These are phyloP conservation scores for Stercorarius parasiticus DNA, from an alignment of 2,113 vertebrate genomes.

Conservation along the genomic window DNA sequence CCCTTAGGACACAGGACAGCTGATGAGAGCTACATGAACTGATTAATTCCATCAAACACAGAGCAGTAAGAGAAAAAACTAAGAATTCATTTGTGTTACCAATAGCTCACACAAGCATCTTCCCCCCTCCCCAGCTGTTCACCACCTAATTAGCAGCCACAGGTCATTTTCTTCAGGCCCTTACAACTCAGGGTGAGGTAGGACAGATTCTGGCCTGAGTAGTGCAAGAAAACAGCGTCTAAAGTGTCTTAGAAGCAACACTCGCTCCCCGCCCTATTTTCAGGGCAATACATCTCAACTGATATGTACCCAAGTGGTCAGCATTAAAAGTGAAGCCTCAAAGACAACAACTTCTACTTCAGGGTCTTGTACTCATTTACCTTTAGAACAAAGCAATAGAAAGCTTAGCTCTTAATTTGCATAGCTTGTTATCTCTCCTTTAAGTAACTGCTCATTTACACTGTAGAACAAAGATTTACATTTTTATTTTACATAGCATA, in stretches of 20 bases:
- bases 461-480: rapidly evolving
- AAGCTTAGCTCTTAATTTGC: rapidly evolving
- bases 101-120: not conserved
- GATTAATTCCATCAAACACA: no score
- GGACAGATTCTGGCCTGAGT: not conserved
- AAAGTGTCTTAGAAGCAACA: not conserved
- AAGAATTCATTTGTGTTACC: not conserved
- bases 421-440: not conserved
- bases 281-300: rapidly evolving
- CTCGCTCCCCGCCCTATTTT: not conserved
- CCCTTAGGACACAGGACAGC: not conserved
- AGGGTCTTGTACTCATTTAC: not conserved
- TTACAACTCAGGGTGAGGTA: rapidly evolving
- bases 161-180: no score
- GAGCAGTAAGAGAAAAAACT: not conserved
- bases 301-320: rapidly evolving
- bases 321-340: not conserved
- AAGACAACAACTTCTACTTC: rapidly evolving
- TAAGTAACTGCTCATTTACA: not conserved
- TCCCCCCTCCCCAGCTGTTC: no score
- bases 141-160: not conserved
- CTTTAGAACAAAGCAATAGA: not conserved
- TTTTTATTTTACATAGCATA: rapidly evolving
- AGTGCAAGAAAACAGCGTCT: no score
- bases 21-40: no score